phyloP scores from a whole-genome alignment of 35 echinoderm and acorn worm species.

The Strongylocentrotus purpuratus region DNA sequence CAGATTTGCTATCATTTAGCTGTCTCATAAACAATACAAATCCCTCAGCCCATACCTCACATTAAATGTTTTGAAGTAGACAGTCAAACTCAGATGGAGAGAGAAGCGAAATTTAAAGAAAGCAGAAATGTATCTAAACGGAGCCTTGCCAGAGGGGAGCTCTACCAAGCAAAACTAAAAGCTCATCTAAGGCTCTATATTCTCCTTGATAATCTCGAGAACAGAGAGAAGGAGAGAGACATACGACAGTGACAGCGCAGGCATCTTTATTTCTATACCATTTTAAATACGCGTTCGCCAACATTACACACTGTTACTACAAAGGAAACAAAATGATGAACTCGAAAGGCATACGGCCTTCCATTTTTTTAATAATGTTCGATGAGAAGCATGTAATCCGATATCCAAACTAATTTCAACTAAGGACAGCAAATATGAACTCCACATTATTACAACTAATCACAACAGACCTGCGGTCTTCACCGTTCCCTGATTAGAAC shows the following conservation, averaged over 20 bases:
- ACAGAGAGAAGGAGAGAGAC: background rate
- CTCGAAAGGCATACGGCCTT: background rate
- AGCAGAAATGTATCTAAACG: slow-evolving; percentile 37
- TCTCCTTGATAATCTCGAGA: background rate
- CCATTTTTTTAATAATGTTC: background rate
- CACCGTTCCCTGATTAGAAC: background rate
- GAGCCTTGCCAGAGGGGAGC: slow-evolving; percentile 24
- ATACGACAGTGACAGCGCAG: background rate
- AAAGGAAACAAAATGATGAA: background rate
- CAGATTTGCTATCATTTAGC: background rate
- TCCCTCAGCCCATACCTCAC: slow-evolving; percentile 18
- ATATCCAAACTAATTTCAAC: background rate
- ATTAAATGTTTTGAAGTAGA: background rate
- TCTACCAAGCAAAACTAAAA: slow-evolving; percentile 1
- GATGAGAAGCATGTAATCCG: background rate
- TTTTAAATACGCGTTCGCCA: background rate
- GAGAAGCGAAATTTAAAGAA: background rate
- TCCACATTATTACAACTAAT: background rate
- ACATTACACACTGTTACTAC: background rate
- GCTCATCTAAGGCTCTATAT: background rate
- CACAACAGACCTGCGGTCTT: background rate
- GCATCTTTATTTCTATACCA: background rate
- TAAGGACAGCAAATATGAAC: background rate
- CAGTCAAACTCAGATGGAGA: background rate
- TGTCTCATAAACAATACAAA: slow-evolving; percentile 17